phyloP scores from a whole-genome alignment of 2,888 invertebrate genomes.

The Sinotaia quadrata region DNA sequence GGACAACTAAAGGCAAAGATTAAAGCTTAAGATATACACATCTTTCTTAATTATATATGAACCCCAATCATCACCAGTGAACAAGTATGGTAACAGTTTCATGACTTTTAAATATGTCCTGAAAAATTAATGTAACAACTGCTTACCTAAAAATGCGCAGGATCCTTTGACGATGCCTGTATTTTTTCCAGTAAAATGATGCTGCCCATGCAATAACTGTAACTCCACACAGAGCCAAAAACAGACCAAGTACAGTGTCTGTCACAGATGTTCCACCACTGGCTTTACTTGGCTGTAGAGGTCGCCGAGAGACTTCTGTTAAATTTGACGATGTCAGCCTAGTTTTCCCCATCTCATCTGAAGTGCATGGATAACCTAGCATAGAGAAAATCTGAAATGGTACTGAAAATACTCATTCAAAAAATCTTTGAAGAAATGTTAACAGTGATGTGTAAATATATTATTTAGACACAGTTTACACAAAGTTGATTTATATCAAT shows the following conservation, averaged over 20 bases:
- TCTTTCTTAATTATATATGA: not conserved
- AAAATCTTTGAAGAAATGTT: too few species aligned
- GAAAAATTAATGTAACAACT: not conserved
- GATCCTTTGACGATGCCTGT: slow-evolving; percentile 8
- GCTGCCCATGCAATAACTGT: slow-evolving; percentile 5
- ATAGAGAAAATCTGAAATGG: not conserved
- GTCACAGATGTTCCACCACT: slow-evolving; percentile 6
- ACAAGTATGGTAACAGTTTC: not conserved
- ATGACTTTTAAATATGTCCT: not conserved
- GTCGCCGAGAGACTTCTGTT: not conserved
- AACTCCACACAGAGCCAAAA: slow-evolving; percentile 3
- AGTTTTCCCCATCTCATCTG: not conserved
- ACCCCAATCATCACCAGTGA: not conserved
- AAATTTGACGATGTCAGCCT: not conserved
- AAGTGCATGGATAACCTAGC: not conserved
- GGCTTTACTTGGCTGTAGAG: not conserved
- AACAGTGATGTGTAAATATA: too few species aligned
- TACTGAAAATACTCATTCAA: too few species aligned
- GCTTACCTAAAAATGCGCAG: slow-evolving; percentile 3
- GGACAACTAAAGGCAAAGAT: too few species aligned
- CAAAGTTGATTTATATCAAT: too few species aligned
- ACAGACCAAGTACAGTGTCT: slow-evolving; percentile 6
- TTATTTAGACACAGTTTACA: too few species aligned
- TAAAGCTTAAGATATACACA: too few species aligned
- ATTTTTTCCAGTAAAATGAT: slow-evolving; percentile 3